Evolutionary conservation across 1,140 invertebrate genomes (phyloP), one percentile per base, ranked within the genome.

Genomic region (Anastatus disparis): DNA sequence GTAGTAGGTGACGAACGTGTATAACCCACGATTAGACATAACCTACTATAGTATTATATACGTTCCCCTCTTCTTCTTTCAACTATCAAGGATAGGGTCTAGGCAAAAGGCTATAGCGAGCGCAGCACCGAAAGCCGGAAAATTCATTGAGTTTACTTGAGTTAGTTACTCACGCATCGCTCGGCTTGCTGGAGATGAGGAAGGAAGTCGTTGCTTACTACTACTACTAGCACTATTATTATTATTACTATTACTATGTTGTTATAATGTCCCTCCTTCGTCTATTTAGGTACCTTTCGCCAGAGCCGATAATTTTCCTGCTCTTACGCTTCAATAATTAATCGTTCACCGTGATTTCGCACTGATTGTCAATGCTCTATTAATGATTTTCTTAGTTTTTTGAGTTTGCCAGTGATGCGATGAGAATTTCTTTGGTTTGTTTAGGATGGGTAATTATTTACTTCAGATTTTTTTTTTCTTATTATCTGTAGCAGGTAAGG

Each of bases 81-180:
- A 4, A 4, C 31, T 4, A 35, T 35, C 31, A 35, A 10, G 31
- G 20, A 29, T 12, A 56, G 29, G 53, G 29, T 56, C n/a, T n/a
- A n/a, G n/a, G n/a, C n/a, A n/a, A n/a, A n/a, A n/a, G n/a, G n/a
- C n/a, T n/a, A n/a, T n/a, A n/a, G n/a, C n/a, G n/a, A n/a, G n/a
- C 53, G 31, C 31, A 4, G 71, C 75, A 76, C 77, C 76, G 77
- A 76, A 69, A 75, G 77, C 77, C 76, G 81, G 82, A 82, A 84
- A 84, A 84, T 84, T 84, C 83, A 82, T 84, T 77, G 80, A 83
- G 77, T 82, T n/a, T 81, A 80, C 80, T 82, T 78, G 73, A 79
- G 77, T 77, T 70, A 78, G 75, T 79, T 75, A 77, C 76, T 79
- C 79, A 78, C 81, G 82, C 80, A 81, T 79, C 78, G 81, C 75